phyloP scores from a whole-genome alignment of 2,888 invertebrate species.

The Chrysomela aeneicollis region DNA sequence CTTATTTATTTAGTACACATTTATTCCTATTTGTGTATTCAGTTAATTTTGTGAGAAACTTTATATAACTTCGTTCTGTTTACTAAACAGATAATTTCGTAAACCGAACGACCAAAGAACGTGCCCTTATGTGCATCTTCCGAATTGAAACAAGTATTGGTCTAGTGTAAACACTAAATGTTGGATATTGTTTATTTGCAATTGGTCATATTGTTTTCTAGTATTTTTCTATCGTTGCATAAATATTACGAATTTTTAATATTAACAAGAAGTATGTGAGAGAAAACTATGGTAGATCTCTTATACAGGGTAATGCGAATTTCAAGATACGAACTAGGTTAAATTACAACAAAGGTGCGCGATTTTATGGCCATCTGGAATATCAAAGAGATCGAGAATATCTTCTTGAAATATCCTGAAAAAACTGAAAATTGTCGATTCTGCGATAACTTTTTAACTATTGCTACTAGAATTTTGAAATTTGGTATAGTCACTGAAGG shows the following conservation, averaged over 20 bases:
- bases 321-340: too few species aligned
- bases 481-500: too few species aligned
- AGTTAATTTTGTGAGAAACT: conserved; percentile 51
- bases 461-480: too few species aligned
- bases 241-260: too few species aligned
- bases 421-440: too few species aligned
- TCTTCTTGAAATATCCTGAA: too few species aligned
- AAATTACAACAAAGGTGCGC: too few species aligned
- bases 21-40: conserved; percentile 52
- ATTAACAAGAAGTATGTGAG: conserved; percentile 5
- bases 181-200: conserved; percentile 15
- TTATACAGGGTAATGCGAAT: too few species aligned
- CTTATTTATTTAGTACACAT: conserved; percentile 54
- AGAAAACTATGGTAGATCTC: background rate
- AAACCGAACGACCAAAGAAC: conserved; percentile 5
- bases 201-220: conserved; percentile 2
- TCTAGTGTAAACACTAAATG: conserved; percentile 9
- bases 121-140: conserved; percentile 7
- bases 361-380: too few species aligned
- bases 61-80: conserved; percentile 26
- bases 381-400: too few species aligned
- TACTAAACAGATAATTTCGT: conserved; percentile 21
- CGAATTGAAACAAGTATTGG: conserved; percentile 10
- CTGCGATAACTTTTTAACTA: too few species aligned
- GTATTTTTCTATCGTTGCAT: conserved; percentile 10